Evolutionary conservation across 2,888 invertebrate species (phyloP).

Genomic region (Volucella bombylans): DNA sequence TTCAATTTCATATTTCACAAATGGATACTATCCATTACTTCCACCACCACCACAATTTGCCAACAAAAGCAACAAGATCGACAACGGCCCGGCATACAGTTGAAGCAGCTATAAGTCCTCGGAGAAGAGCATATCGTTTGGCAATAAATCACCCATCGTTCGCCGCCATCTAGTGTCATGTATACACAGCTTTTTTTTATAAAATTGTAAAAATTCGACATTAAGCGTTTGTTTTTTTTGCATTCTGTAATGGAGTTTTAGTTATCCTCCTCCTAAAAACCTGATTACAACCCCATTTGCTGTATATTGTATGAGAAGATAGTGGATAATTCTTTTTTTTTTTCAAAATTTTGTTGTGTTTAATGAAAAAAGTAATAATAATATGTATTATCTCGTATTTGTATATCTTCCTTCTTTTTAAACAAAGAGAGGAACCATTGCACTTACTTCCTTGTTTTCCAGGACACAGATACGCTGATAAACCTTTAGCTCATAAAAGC

Average conservation of each 20-base stretch:
- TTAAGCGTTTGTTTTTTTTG: constrained; percentile 28
- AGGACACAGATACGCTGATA: too few relatives aligned
- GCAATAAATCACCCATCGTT: constrained; percentile 76
- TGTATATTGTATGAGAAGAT: constrained; percentile 42
- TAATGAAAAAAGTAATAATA: constrained; percentile 36
- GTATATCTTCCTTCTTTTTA: constrained; percentile 64
- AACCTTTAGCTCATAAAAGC: too few relatives aligned
- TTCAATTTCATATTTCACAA: constrained; percentile 67
- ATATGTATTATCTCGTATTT: constrained; percentile 61
- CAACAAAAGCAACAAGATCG: constrained; percentile 82
- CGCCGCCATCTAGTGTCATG: constrained; percentile 72
- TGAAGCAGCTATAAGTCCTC: constrained; percentile 75
- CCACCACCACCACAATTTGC: constrained; percentile 81
- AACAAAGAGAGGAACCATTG: constrained; percentile 60
- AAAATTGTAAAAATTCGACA: neutral
- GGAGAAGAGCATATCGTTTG: constrained; percentile 81
- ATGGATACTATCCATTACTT: constrained; percentile 76
- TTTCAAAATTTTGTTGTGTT: constrained; percentile 30
- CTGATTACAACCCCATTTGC: constrained; percentile 18
- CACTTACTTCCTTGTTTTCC: too few relatives aligned
- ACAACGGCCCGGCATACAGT: constrained; percentile 79
- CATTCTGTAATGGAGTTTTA: constrained; percentile 16
- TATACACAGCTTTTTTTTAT: constrained; percentile 32
- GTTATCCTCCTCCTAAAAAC: constrained; percentile 1
- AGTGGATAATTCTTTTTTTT: neutral